These are phyloP conservation scores for Peromyscus eremicus DNA, from an alignment of 2,797 vertebrate genomes.

Conservation along the genomic window DNA sequence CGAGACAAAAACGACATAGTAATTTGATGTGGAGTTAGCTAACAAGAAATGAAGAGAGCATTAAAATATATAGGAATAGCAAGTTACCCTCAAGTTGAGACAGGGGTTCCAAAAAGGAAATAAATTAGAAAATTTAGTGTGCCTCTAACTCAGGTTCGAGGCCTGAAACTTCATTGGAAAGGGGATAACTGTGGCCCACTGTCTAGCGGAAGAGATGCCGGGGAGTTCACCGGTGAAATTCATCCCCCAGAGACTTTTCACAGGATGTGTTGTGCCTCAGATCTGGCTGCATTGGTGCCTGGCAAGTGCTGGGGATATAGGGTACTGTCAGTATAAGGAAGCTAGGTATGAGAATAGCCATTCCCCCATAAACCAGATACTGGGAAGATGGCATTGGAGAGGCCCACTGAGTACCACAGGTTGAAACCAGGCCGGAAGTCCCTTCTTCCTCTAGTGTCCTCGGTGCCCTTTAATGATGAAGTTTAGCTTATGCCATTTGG, in stretches of 20 bases:
- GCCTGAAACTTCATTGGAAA: background rate
- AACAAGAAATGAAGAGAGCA: slow-evolving; percentile 8
- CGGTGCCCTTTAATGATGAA: background rate
- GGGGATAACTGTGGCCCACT: background rate
- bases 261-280: background rate
- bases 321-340: background rate
- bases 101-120: background rate
- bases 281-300: background rate
- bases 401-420: background rate
- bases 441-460: background rate
- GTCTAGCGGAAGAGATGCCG: background rate
- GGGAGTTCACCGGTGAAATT: background rate
- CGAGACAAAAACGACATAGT: slow-evolving; percentile 5
- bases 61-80: background rate
- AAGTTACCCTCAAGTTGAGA: background rate
- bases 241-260: background rate
- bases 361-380: background rate
- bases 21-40: background rate
- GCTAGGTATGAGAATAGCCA: background rate
- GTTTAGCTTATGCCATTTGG: background rate
- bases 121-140: background rate
- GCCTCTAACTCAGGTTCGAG: background rate
- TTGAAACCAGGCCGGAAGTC: background rate
- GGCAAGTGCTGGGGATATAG: background rate
- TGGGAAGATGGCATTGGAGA: background rate